Evolutionary conservation across 2,113 vertebrate species (phyloP).

Genomic region (Lamprotornis superbus): DNA sequence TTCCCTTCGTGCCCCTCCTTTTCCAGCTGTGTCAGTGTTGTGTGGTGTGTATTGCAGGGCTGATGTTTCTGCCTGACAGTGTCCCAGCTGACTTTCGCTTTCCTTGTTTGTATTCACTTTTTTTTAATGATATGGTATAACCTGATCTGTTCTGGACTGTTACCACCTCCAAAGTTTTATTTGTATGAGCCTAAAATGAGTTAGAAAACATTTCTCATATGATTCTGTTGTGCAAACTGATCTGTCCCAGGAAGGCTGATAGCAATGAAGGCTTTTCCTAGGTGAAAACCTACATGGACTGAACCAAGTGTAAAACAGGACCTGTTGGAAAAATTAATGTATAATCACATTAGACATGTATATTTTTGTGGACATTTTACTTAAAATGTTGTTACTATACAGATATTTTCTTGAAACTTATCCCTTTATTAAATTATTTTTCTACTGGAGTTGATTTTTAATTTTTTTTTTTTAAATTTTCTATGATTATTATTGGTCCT

Average conservation of each 20-base stretch:
- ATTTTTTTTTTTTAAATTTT: conserved; percentile 50
- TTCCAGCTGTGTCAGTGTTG: neutral
- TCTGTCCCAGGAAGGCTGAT: neutral
- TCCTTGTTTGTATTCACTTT: neutral
- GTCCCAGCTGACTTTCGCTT: neutral
- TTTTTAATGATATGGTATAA: neutral
- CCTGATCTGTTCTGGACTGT: conserved; percentile 6
- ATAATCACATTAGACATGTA: conserved; percentile 71
- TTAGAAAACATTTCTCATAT: neutral
- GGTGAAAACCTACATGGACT: neutral
- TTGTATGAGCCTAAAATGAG: conserved; percentile 14
- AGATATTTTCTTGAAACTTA: conserved; percentile 84
- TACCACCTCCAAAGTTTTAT: neutral
- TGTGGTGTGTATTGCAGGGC: neutral
- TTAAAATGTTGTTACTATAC: conserved; percentile 82
- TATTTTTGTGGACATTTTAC: conserved; percentile 75
- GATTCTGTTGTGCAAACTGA: conserved; percentile 2
- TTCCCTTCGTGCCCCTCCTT: neutral
- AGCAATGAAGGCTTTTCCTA: neutral
- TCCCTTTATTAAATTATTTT: conserved; percentile 84
- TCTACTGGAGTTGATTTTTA: conserved; percentile 70
- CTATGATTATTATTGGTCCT: conserved; percentile 44
- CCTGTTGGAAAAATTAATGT: conserved; percentile 58
- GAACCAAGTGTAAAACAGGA: conserved; percentile 20
- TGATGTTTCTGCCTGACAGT: neutral